phyloP scores from a whole-genome alignment of 2,113 vertebrate species.

The Melanocharis versteri region DNA sequence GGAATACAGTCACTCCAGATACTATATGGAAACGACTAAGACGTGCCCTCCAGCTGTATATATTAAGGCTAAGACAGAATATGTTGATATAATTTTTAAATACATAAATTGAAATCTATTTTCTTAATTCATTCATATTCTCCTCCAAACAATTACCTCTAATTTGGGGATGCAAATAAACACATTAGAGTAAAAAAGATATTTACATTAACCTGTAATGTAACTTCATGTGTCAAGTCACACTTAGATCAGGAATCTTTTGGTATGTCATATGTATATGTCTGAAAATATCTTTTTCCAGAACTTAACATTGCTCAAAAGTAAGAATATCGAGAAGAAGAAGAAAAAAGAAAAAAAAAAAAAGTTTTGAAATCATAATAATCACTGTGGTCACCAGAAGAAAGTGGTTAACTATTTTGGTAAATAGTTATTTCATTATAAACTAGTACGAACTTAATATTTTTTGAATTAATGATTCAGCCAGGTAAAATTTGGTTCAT shows the following conservation, averaged over 20 bases:
- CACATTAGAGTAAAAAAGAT: neutral
- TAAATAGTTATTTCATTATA: neutral
- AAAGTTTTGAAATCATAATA: neutral
- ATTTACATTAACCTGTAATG: neutral
- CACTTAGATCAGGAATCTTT: neutral
- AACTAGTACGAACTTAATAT: neutral
- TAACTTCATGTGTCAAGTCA: neutral
- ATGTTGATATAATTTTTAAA: neutral
- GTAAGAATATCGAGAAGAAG: neutral
- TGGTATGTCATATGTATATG: neutral
- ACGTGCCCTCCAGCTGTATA: neutral
- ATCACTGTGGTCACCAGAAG: neutral
- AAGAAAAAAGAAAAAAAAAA: neutral
- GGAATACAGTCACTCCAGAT: neutral
- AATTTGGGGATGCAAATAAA: neutral
- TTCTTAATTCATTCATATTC: neutral
- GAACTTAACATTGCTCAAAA: neutral
- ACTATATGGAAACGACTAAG: neutral
- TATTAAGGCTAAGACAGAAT: neutral
- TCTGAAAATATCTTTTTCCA: neutral
- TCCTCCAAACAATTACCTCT: neutral
- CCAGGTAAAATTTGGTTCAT: neutral
- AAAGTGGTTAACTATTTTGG: neutral
- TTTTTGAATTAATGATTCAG: neutral
- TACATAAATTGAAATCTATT: neutral